Evolutionary conservation across 2,797 vertebrate species (phyloP), one percentile per base, ranked within the genome.

Genomic region (Eospalax fontanierii): DNA sequence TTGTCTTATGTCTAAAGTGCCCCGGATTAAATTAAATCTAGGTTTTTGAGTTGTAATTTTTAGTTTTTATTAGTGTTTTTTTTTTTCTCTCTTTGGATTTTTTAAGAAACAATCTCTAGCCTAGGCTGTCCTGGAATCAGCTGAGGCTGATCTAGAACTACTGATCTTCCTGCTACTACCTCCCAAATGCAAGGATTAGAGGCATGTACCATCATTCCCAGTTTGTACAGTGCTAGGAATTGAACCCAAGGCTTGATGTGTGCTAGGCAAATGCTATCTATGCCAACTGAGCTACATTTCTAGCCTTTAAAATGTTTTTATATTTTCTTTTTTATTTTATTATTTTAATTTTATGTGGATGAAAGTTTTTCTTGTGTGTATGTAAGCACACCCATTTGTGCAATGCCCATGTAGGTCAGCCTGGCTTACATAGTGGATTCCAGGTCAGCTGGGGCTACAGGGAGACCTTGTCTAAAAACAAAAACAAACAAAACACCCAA

Each of bases 21-120:
- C 12, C 15, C 80, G 35, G 14, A 26, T n/a, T 70, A 50, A 57
- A 19, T 79, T 50, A 61, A 21, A 90, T 5, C 61, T 71, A 57
- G 35, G 54, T 73, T 4, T 57, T 71, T 71, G 35, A 18, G n/a
- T 57, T 86, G 24, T 38, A 38, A 71, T 59, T 35, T 59, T 35
- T 83, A 1, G 78, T 91, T 22, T 79, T 54, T 54, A 10, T 54
- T 50, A 74, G 24, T 66, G 90, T 90, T n/a, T 96, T 54, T 70
- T 76, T 22, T 2, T 63, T 65, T 66, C 68, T 66, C 40, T 24
- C 50, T 14, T 54, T 54, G 7, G 14, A 14, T 9, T 61, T 61
- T 61, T 24, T 7, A 26, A n/a, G 33, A 84, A 43, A 71, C 10
- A 0, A 28, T 57, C n/a, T 70, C n/a, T 71, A 79, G 50, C 50